These are phyloP conservation scores for Neotragus moschatus DNA, from an alignment of 2,113 vertebrate species.

Conservation along the genomic window DNA sequence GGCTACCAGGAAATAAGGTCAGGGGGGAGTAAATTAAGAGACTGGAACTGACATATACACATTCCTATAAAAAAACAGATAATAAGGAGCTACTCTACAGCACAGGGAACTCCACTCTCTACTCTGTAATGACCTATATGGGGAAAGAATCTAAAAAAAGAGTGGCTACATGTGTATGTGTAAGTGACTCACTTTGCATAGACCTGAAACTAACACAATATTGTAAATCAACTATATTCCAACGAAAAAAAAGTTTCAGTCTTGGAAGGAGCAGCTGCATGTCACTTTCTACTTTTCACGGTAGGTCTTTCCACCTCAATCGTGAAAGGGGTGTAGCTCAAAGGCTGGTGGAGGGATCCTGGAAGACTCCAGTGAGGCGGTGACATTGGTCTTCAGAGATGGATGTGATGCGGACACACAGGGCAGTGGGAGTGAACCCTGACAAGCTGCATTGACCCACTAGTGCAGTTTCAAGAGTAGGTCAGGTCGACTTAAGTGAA, in stretches of 20 bases:
- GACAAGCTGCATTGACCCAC: accelerated
- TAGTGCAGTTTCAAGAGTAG: not conserved
- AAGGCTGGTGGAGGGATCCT: not conserved
- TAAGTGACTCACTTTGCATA: not conserved
- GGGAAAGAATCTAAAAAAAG: not conserved
- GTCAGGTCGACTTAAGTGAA: not conserved
- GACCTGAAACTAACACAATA: not conserved
- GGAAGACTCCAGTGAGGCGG: not conserved
- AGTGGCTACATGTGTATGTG: too few relatives aligned
- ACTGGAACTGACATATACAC: not conserved
- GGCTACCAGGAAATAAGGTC: not conserved
- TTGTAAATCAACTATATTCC: too few relatives aligned
- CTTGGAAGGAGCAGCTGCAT: not conserved
- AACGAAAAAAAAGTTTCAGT: not conserved
- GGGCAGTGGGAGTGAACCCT: not conserved
- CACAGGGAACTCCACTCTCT: not conserved
- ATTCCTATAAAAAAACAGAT: not conserved
- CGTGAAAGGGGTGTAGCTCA: not conserved
- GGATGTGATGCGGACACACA: not conserved
- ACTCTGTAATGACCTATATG: not conserved
- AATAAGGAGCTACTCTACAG: not conserved
- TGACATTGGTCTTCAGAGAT: not conserved
- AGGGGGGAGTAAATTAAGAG: not conserved
- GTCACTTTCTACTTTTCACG: not conserved
- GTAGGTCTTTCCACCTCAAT: not conserved